These are phyloP conservation scores for Cheilosia variabilis DNA, from an alignment of 2,888 invertebrate genomes.

Conservation along the genomic window DNA sequence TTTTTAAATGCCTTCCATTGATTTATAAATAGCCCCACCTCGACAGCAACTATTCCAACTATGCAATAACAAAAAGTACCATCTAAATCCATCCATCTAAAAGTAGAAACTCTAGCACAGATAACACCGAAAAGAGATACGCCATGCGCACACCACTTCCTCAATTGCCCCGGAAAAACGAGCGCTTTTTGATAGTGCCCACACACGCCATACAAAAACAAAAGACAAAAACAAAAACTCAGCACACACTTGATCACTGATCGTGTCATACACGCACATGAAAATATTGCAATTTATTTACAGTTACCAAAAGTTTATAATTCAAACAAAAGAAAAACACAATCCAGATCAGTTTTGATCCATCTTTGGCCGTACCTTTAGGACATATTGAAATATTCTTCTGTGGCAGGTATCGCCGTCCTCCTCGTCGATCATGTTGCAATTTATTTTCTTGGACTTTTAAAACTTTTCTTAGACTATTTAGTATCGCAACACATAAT, in stretches of 20 bases:
- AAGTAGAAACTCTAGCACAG: slow-evolving; percentile 13
- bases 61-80: slow-evolving; percentile 41
- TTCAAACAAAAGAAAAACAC: background rate
- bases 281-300: background rate
- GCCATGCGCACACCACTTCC: slow-evolving; percentile 11
- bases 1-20: slow-evolving; percentile 18
- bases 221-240: background rate
- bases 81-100: slow-evolving; percentile 13
- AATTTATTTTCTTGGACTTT: slow-evolving; percentile 1
- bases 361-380: slow-evolving; percentile 50
- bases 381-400: slow-evolving; percentile 70
- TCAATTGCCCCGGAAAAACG: slow-evolving; percentile 4
- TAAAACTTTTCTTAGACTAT: slow-evolving; percentile 16
- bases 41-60: slow-evolving; percentile 7
- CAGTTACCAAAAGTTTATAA: background rate
- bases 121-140: slow-evolving; percentile 18
- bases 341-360: slow-evolving; percentile 7
- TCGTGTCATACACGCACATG: slow-evolving; percentile 7
- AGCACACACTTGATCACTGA: slow-evolving; percentile 2
- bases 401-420: slow-evolving; percentile 63
- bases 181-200: slow-evolving; percentile 1
- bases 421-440: slow-evolving; percentile 60
- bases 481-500: slow-evolving; percentile 44
- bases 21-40: slow-evolving; percentile 48
- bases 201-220: background rate